Percentiles rank a stretch among this genome's conserved stretches.
phyloP scores from a whole-genome alignment of 2,113 vertebrate genomes.

The Apteryx mantelli region DNA sequence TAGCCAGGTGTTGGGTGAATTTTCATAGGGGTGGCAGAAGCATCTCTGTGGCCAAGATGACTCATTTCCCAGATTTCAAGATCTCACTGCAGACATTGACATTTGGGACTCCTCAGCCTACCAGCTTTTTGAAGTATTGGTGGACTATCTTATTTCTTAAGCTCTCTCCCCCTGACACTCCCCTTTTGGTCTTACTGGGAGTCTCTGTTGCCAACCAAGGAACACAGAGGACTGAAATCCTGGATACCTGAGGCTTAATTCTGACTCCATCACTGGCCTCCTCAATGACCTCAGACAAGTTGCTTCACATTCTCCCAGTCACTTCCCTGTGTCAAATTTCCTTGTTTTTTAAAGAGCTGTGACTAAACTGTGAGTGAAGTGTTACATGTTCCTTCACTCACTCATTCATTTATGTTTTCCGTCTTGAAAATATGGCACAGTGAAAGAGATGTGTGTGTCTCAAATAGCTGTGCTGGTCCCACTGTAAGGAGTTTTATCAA shows the following conservation, averaged over 20 bases:
- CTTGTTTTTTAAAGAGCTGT: background rate
- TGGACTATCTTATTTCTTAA: background rate
- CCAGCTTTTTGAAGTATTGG: background rate
- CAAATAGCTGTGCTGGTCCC: background rate
- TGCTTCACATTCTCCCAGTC: background rate
- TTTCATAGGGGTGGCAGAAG: background rate
- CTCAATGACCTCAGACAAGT: background rate
- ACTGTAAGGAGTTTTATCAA: background rate
- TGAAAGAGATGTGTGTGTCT: background rate
- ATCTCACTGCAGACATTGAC: background rate
- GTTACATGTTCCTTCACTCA: background rate
- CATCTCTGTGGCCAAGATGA: background rate
- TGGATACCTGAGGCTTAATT: background rate
- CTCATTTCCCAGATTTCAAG: background rate
- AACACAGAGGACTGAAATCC: background rate
- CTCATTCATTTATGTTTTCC: background rate
- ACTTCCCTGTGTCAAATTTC: slow-evolving; percentile 11
- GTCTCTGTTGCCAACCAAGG: background rate
- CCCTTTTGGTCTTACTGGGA: background rate
- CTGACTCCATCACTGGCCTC: background rate
- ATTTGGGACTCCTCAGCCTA: background rate
- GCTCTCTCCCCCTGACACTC: background rate
- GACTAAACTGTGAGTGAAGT: background rate
- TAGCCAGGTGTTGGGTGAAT: background rate
- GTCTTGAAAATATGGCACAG: background rate